Conservation (phyloP, 2,113 vertebrate species). For the Misgurnus anguillicaudatus region DNA sequence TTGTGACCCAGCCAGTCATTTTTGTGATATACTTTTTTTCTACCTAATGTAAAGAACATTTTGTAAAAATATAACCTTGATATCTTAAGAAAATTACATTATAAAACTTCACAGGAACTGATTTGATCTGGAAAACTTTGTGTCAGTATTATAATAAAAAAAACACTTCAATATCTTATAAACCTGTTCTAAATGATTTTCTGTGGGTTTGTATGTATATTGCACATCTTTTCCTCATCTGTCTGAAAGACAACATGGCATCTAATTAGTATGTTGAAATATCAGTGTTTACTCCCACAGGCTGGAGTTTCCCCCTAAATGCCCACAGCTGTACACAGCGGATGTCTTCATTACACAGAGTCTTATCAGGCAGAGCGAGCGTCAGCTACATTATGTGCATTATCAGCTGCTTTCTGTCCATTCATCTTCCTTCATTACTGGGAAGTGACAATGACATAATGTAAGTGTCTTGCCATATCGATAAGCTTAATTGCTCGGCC, state of each 20-base stretch:
- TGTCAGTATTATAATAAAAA: no score
- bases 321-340: constrained; percentile 1
- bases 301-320: constrained; percentile 34
- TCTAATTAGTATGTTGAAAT: constrained; percentile 51
- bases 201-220: not conserved
- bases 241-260: constrained; percentile 27
- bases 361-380: not conserved
- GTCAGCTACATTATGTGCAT: constrained; percentile 30
- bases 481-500: constrained; percentile 54
- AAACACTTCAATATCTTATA: no score
- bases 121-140: no score
- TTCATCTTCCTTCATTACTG: constrained; percentile 46
- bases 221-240: constrained; percentile 22
- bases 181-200: no score
- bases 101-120: no score
- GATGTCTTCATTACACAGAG: constrained; percentile 34
- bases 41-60: no score
- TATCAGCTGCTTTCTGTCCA: constrained; percentile 38
- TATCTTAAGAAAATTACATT: no score
- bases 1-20: no score
- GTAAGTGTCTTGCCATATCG: constrained; percentile 53
- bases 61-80: no score
- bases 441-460: constrained; percentile 47
- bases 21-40: no score
- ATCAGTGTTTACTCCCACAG: constrained; percentile 41